Evolutionary conservation across 2,888 invertebrate genomes (phyloP).

Genomic region (Gymnosoma rotundatum): DNA sequence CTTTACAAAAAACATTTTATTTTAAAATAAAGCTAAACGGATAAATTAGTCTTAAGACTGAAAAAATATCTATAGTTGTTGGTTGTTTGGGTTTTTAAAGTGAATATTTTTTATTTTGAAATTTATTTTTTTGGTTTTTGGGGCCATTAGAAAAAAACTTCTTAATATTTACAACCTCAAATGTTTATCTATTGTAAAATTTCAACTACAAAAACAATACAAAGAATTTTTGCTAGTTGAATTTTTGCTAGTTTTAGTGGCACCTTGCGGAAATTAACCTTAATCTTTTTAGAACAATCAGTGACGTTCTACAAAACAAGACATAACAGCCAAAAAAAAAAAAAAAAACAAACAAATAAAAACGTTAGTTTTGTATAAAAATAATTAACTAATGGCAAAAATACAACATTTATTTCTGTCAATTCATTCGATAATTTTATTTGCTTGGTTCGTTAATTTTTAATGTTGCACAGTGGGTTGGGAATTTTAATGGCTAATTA

Average conservation of each 20-base stretch:
- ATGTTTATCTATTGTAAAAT: conserved; percentile 21
- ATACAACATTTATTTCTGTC: conserved; percentile 29
- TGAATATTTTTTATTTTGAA: conserved; percentile 3
- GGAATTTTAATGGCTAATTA: background rate
- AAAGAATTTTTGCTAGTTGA: conserved; percentile 9
- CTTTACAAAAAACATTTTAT: background rate
- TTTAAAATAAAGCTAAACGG: background rate
- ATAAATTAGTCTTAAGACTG: background rate
- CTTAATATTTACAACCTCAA: conserved; percentile 19
- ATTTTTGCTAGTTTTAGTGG: conserved; percentile 33
- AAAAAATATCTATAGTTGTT: background rate
- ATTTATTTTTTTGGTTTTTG: conserved; percentile 4
- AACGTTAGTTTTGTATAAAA: conserved; percentile 17
- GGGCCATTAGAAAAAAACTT: conserved; percentile 32
- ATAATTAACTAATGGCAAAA: conserved; percentile 31
- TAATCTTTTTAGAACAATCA: conserved; percentile 44
- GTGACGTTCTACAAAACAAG: conserved; percentile 57
- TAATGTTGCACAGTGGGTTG: conserved; percentile 52
- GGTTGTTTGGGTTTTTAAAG: conserved; percentile 22
- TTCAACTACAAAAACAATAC: background rate
- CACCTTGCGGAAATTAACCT: conserved; percentile 47
- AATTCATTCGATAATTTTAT: conserved; percentile 23
- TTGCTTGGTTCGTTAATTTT: conserved; percentile 58
- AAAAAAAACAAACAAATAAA: conserved; percentile 23
- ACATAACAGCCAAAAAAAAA: background rate